Evolutionary conservation across 2,797 vertebrate genomes (phyloP), one percentile per base, ranked within the genome.

Genomic region (Gallinago solitaria): DNA sequence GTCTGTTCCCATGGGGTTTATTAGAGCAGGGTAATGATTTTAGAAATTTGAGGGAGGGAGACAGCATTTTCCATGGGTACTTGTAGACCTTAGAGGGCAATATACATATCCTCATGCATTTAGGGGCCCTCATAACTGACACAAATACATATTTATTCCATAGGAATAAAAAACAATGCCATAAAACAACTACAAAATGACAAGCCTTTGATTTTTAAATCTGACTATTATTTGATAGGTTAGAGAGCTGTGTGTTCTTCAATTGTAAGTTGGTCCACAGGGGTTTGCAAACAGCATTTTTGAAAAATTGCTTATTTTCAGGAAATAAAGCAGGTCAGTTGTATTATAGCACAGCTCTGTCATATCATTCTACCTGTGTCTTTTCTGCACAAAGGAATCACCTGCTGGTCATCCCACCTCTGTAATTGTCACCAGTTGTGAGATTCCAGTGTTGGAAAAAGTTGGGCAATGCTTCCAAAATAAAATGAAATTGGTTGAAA

Each of bases 231-330:
- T 54, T 53, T 71, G 28, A 30, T 64, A 76, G 0, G 0, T 39
- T 65, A 68, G 43, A 6, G 1, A 83, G 27, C 28, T 90, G 7
- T 41, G 11, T 74, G 37, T 67, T 89, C 77, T 32, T 89, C 43
- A 56, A 0, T 50, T 92, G 8, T 37, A 61, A 82, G 67, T 15
- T 74, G 51, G 79, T 84, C 43, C 39, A 25, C 59, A 68, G 51
- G 7, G 48, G 12, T 76, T 21, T 70, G 25, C 25, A 75, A 69
- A 67, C 12, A 86, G 19, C 8, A 23, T 81, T 85, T 87, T 54
- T 90, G 53, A 94, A 91, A 23, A 23, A 63, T 61, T 73, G 15
- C 35, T 82, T 93, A 50, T 83, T 93, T 93, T 88, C 37, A 63
- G 67, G 35, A 83, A 64, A 17, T 67, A 64, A 53, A 82, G 6